Conservation (phyloP, 2,113 vertebrate genomes). For the Peromyscus leucopus region DNA sequence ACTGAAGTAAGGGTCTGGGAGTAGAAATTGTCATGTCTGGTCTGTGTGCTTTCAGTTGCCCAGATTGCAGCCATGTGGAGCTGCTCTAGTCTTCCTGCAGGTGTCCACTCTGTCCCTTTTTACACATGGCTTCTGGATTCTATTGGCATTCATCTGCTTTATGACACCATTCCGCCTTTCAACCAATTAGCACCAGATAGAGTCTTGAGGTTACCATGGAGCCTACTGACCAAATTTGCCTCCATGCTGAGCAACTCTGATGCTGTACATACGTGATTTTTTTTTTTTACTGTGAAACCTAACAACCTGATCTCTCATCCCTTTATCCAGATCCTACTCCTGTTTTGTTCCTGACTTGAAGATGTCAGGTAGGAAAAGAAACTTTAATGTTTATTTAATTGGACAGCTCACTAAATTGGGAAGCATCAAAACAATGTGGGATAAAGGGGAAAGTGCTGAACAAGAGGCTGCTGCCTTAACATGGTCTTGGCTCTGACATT, state of each 20-base stretch:
- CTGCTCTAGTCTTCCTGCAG: not conserved
- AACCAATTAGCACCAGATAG: not conserved
- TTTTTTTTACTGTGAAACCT: not conserved
- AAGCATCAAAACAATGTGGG: not conserved
- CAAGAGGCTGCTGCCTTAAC: not conserved
- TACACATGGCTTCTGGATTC: not conserved
- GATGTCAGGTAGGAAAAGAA: not conserved
- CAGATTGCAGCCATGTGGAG: not conserved
- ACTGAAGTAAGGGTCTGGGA: not conserved
- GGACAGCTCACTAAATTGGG: not conserved
- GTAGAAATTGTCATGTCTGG: no score
- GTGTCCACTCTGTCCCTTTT: not conserved
- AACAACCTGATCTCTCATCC: not conserved
- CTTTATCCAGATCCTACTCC: no score
- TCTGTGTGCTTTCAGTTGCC: not conserved
- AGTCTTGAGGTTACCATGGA: not conserved
- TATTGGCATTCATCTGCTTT: not conserved
- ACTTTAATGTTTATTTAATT: not conserved
- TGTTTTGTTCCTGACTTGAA: not conserved
- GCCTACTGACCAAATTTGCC: not conserved
- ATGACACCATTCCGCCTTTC: constrained; percentile 51
- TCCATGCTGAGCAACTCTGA: not conserved
- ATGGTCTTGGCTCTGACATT: not conserved
- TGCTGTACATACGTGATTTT: fast-evolving
- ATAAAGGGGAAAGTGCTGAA: not conserved